phyloP scores from a whole-genome alignment of 2,113 vertebrate genomes.

The Nesospiza acunhae region DNA sequence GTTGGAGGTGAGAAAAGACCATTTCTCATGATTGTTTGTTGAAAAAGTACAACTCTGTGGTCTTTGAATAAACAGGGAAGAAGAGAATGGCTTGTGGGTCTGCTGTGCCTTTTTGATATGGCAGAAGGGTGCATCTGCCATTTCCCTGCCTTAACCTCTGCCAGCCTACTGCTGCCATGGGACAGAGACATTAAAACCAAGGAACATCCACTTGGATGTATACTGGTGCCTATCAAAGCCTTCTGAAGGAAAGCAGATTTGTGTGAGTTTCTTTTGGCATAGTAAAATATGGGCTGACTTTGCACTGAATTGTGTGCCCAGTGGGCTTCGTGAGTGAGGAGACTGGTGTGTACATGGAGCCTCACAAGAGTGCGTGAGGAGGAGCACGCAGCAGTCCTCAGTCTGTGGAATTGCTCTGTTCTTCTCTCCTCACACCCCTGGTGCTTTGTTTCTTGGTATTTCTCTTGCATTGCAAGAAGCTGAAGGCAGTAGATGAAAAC shows the following conservation, averaged over 20 bases:
- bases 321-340: background rate
- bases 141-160: background rate
- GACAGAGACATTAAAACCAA: background rate
- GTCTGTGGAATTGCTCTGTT: background rate
- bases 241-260: background rate
- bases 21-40: background rate
- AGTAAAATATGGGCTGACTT: background rate
- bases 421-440: background rate
- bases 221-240: background rate
- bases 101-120: background rate
- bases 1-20: background rate
- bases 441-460: background rate
- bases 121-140: background rate
- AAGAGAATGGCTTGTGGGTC: background rate
- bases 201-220: background rate
- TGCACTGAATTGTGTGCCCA: background rate
- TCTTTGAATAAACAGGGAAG: background rate
- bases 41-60: background rate
- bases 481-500: background rate
- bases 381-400: background rate
- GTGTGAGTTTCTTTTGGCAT: background rate
- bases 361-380: accelerated
- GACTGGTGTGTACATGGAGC: accelerated
- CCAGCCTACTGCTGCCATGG: background rate
- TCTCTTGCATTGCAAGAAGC: background rate